phyloP scores from a whole-genome alignment of 1,140 invertebrate species.

The Rhizoglyphus robini region DNA sequence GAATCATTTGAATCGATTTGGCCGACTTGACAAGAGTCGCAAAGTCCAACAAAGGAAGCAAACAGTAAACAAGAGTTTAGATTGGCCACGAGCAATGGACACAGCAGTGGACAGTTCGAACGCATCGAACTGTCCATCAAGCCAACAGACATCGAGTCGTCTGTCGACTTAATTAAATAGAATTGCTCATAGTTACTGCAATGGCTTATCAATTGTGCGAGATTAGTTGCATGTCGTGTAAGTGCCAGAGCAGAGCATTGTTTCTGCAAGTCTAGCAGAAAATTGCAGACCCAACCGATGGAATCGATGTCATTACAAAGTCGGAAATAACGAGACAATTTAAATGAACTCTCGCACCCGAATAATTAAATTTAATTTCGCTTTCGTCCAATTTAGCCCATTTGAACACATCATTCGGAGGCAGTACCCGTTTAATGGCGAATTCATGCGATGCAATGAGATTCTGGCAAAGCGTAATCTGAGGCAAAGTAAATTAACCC shows the following conservation, averaged over 20 bases:
- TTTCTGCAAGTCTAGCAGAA: neutral
- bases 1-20: neutral
- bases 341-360: neutral
- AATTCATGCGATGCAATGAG: neutral
- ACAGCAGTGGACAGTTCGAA: neutral
- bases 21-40: no score
- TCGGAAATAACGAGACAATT: conserved; percentile 1
- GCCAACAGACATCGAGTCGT: neutral
- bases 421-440: neutral
- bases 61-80: no score
- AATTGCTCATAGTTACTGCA: neutral
- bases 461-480: neutral
- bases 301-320: neutral
- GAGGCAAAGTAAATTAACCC: neutral
- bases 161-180: conserved; percentile 1
- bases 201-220: conserved; percentile 7
- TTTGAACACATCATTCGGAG: neutral
- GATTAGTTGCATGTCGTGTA: neutral
- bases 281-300: neutral
- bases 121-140: conserved; percentile 2
- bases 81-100: no score
- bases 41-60: no score
- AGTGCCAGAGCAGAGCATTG: neutral
- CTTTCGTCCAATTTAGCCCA: neutral
- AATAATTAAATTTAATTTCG: conserved; percentile 14